Evolutionary conservation across 2,113 vertebrate species (phyloP).

Genomic region (Anolis sagrei): DNA sequence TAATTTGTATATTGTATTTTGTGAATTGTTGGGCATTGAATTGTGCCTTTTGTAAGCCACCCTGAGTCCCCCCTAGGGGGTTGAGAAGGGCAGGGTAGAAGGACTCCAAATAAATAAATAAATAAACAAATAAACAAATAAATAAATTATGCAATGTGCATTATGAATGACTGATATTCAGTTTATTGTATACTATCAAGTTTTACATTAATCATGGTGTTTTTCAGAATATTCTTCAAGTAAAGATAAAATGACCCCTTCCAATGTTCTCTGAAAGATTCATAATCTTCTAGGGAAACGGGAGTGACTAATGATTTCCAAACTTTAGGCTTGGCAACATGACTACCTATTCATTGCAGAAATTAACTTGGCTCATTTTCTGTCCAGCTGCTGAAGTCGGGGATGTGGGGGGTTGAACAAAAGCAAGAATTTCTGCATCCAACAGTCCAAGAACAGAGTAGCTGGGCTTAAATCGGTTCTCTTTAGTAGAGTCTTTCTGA

Average conservation of each 20-base stretch:
- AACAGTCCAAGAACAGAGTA: constrained; percentile 5
- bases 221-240: background rate
- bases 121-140: no score
- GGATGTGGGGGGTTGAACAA: background rate
- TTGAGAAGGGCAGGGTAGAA: no score
- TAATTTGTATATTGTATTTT: no score
- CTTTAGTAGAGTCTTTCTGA: constrained; percentile 10
- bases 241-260: background rate
- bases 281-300: background rate
- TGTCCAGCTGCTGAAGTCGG: constrained; percentile 5
- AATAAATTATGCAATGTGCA: background rate
- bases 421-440: constrained; percentile 12
- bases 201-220: background rate
- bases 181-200: background rate
- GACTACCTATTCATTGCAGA: background rate
- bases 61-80: no score
- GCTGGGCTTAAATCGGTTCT: background rate
- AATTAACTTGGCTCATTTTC: constrained; percentile 19
- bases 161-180: background rate
- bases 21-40: no score
- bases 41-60: no score
- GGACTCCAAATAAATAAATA: no score
- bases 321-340: constrained; percentile 27
- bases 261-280: background rate
- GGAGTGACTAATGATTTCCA: constrained; percentile 23